Conservation (phyloP, 37 sponge, comb jelly and placozoan species). For the Cladorhizidae sp. region DNA sequence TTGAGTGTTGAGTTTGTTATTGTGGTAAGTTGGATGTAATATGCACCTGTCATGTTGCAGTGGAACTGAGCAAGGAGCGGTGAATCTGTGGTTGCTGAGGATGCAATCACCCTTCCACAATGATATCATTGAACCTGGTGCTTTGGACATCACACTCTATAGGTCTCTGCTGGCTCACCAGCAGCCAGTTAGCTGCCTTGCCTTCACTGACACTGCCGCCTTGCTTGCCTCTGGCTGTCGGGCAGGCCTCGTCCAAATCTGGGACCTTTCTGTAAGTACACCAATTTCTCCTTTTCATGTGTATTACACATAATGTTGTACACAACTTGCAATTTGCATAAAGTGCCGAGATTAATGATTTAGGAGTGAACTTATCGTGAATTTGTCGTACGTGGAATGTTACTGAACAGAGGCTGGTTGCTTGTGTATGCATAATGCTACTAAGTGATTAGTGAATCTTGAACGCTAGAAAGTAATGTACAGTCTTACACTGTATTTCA, state of each 20-base stretch:
- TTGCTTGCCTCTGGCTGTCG: constrained; percentile 67
- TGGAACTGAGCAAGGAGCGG: constrained; percentile 24
- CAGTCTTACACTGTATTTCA: no score
- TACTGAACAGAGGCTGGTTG: not conserved
- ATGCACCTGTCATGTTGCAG: constrained; percentile 11
- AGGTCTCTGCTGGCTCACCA: constrained; percentile 27
- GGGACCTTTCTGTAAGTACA: constrained; percentile 66
- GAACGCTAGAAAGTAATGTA: no score
- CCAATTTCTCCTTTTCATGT: no score
- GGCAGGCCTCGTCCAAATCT: constrained; percentile 70
- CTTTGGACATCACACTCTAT: not conserved
- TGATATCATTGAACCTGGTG: not conserved
- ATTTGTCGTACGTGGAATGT: not conserved
- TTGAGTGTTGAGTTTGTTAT: not conserved
- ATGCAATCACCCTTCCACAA: not conserved
- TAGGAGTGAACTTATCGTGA: no score
- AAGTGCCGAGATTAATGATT: not conserved
- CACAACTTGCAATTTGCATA: not conserved
- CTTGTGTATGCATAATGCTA: no score
- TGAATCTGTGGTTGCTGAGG: constrained; percentile 36
- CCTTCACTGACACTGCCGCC: constrained; percentile 21
- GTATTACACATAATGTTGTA: not conserved
- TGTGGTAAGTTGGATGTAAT: not conserved
- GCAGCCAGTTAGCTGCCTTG: constrained; percentile 46
- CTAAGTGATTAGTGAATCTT: no score